These are phyloP conservation scores for Bombus confusus DNA, from an alignment of 1,140 invertebrate species.

Conservation along the genomic window DNA sequence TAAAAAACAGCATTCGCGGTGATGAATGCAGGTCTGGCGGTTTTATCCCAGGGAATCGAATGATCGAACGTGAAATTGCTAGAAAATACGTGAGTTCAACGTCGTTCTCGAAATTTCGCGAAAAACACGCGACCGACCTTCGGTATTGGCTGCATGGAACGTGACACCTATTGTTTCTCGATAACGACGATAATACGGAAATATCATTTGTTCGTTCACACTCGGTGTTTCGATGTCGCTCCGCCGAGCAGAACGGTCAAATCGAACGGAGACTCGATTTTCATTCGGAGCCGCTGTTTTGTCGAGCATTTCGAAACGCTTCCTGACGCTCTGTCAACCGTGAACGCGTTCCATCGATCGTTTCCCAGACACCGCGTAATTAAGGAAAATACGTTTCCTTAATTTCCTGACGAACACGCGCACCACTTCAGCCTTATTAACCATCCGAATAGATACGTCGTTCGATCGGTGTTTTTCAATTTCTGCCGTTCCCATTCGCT, in stretches of 20 bases:
- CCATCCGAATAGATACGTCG: too few species aligned
- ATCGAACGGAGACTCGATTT: conserved; percentile 4
- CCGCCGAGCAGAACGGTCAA: not conserved
- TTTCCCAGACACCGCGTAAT: not conserved
- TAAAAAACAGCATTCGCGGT: not conserved
- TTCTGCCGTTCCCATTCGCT: too few species aligned
- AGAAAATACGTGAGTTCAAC: not conserved
- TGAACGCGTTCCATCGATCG: not conserved
- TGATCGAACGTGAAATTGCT: not conserved
- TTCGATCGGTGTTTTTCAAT: too few species aligned
- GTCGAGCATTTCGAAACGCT: not conserved
- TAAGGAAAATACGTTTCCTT: not conserved
- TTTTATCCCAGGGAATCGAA: not conserved
- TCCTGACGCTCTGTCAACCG: not conserved
- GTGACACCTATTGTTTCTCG: conserved; percentile 44
- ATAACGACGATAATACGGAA: conserved; percentile 44
- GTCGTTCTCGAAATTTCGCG: conserved; percentile 25
- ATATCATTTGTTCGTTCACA: conserved; percentile 41
- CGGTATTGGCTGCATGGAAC: not conserved
- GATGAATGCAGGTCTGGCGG: conserved; percentile 6
- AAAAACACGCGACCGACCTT: not conserved
- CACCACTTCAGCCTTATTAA: not conserved
- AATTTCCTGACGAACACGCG: not conserved
- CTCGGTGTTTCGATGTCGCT: not conserved
- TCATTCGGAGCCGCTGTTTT: not conserved